These are phyloP conservation scores for Aplocera efformata DNA, from an alignment of 2,888 invertebrate genomes.

Conservation along the genomic window DNA sequence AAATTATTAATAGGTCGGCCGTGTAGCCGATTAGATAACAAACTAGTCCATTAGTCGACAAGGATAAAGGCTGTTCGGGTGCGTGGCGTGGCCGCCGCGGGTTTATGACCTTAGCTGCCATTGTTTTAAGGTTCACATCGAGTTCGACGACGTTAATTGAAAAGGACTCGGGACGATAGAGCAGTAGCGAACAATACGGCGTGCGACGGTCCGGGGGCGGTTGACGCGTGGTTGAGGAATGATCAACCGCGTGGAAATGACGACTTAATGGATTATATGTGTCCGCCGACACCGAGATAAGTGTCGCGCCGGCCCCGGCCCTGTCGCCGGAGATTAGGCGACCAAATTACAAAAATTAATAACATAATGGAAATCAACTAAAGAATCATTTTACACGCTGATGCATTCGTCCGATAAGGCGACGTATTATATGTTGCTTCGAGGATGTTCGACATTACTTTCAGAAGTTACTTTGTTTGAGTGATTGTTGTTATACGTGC, in stretches of 20 bases:
- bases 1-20: slow-evolving; percentile 76
- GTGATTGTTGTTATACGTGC: slow-evolving; percentile 11
- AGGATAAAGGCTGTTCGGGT: slow-evolving; percentile 48
- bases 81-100: slow-evolving; percentile 28
- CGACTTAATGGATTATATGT: slow-evolving; percentile 80
- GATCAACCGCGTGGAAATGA: slow-evolving; percentile 78
- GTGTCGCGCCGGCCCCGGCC: slow-evolving; percentile 68
- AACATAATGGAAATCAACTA: slow-evolving; percentile 70
- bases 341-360: slow-evolving; percentile 75
- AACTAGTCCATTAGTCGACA: slow-evolving; percentile 76
- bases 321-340: slow-evolving; percentile 72
- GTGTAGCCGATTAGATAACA: slow-evolving; percentile 78
- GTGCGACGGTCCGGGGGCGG: slow-evolving; percentile 62
- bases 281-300: slow-evolving; percentile 77
- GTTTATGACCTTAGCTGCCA: slow-evolving; percentile 39
- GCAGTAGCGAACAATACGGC: slow-evolving; percentile 75
- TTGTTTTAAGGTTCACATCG: slow-evolving; percentile 59
- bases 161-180: slow-evolving; percentile 65
- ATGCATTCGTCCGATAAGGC: slow-evolving; percentile 50
- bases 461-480: slow-evolving; percentile 24
- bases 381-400: slow-evolving; percentile 60
- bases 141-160: slow-evolving; percentile 38
- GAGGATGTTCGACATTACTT: slow-evolving; percentile 40
- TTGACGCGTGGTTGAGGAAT: slow-evolving; percentile 77
- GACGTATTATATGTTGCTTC: slow-evolving; percentile 38